Conservation (phyloP, 1,140 invertebrate species). For the Drosophila pandora region DNA sequence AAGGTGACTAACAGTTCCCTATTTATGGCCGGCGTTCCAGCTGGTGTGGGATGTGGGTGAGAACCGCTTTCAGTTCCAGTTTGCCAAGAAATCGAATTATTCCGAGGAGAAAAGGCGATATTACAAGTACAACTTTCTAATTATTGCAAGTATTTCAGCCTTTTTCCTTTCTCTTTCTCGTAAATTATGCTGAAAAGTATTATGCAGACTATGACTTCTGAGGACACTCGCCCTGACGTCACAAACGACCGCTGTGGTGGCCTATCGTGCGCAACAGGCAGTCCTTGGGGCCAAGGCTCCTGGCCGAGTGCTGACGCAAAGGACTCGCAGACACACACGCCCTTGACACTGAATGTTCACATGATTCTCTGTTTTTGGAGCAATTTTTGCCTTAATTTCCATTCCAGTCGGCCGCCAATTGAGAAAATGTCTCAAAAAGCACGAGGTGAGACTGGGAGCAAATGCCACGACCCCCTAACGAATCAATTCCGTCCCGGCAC, state of each 20-base stretch:
- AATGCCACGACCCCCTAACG: slow-evolving; percentile 51
- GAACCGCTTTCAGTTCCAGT: slow-evolving; percentile 31
- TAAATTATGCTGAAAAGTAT: too few relatives aligned
- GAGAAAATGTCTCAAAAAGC: slow-evolving; percentile 20
- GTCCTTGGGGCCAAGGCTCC: slow-evolving; percentile 10
- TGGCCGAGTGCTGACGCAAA: slow-evolving; percentile 36
- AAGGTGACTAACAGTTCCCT: slow-evolving; percentile 17
- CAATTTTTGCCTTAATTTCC: slow-evolving; percentile 41
- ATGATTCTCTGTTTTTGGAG: slow-evolving; percentile 1
- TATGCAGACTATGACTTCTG: too few relatives aligned
- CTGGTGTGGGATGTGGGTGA: slow-evolving; percentile 38
- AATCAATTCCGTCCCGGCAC: slow-evolving; percentile 37
- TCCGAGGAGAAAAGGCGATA: slow-evolving; percentile 13
- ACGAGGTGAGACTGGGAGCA: slow-evolving; percentile 39
- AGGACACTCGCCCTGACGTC: slow-evolving; percentile 34
- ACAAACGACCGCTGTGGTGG: slow-evolving; percentile 7
- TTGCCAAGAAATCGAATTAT: slow-evolving; percentile 13
- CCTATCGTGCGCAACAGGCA: slow-evolving; percentile 42
- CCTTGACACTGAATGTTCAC: slow-evolving; percentile 67
- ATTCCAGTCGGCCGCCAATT: slow-evolving; percentile 58
- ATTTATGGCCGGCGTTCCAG: slow-evolving; percentile 5
- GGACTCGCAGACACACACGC: slow-evolving; percentile 24
- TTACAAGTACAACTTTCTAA: slow-evolving; percentile 24
- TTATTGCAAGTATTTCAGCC: neutral
- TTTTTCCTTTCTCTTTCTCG: neutral